Percentiles rank a stretch among this genome's conserved stretches.
Evolutionary conservation across 2,888 invertebrate species (phyloP).

Genomic region (Oscheius sp.): DNA sequence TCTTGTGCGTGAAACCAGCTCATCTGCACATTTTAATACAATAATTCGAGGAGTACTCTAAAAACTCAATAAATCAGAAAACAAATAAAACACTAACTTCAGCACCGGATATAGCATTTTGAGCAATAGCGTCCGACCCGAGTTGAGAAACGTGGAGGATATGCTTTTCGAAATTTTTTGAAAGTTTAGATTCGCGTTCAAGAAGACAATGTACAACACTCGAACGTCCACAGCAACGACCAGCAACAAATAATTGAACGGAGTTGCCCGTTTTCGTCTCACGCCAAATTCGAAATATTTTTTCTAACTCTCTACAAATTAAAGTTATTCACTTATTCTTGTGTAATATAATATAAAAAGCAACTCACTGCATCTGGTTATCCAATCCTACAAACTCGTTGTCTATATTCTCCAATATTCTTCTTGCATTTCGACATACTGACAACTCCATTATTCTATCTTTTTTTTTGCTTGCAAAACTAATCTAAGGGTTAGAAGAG

Average conservation of each 20-base stretch:
- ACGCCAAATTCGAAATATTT: slow-evolving; percentile 16
- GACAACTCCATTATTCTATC: not conserved
- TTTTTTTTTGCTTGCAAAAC: too few species aligned
- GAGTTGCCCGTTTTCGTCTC: slow-evolving; percentile 26
- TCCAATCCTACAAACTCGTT: not conserved
- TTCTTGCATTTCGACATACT: not conserved
- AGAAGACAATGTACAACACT: not conserved
- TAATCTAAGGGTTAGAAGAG: too few species aligned
- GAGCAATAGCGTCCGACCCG: slow-evolving; percentile 21
- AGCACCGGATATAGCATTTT: slow-evolving; percentile 8
- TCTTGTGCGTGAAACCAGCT: slow-evolving; percentile 15
- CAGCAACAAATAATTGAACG: slow-evolving; percentile 11
- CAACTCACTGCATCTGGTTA: not conserved
- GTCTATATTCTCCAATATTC: too few species aligned
- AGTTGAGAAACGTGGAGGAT: slow-evolving; percentile 22
- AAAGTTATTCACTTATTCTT: too few species aligned
- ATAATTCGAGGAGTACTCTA: slow-evolving; percentile 20
- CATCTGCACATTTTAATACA: slow-evolving; percentile 30
- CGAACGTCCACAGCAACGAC: not conserved
- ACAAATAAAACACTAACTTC: slow-evolving; percentile 1
- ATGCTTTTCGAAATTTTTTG: not conserved
- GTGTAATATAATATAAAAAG: not conserved
- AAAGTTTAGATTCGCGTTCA: not conserved
- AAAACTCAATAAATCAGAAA: not conserved
- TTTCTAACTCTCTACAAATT: slow-evolving; percentile 14